Evolutionary conservation across 1,140 invertebrate genomes (phyloP), one percentile per base, ranked within the genome.

Genomic region (Drosophila busckii): DNA sequence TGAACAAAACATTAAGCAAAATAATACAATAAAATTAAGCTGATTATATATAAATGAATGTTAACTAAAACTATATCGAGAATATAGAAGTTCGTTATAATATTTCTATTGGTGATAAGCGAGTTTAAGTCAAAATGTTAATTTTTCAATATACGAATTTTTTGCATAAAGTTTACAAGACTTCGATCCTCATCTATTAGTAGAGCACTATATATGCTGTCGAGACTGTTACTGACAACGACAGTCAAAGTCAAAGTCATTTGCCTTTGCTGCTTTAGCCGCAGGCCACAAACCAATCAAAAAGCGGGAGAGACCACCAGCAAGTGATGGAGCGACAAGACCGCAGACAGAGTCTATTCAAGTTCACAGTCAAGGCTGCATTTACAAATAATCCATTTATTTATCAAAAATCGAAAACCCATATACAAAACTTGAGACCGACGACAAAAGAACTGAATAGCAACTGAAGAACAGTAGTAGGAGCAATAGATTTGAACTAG

Each of bases 311-410:
- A n/a, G 53, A 56, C 22, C 49, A 60, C 40, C 56, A 13, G 4
- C 49, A 41, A 25, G 13, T 34, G 37, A 25, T 28, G 16, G 5
- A 25, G 9, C 2, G 19, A 9, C 15, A 45, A 22, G 6, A 10
- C 28, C 0, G 17, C 29, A 26, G 34, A 31, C 13, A 19, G 16
- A 34, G 37, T 9, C 6, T 19, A 34, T 16, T 22, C 20, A 20
- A 19, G 28, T 22, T 15, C 15, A 13, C 23, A 13, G 19, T 3
- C 22, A 7, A 3, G 12, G 17, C 34, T 26, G n/a, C 7, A 41
- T 40, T 60, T 68, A 80, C 35, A 80, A 82, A 80, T 70, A 41
- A 52, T 75, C 60, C 65, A 59, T 82, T 80, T 75, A 82, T 80
- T 80, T 73, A 82, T 80, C 50, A 59, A 49, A 64, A 53, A 48